Base-by-base conservation (phyloP, 2,797 vertebrate genomes). In the Artibeus lituratus region DNA sequence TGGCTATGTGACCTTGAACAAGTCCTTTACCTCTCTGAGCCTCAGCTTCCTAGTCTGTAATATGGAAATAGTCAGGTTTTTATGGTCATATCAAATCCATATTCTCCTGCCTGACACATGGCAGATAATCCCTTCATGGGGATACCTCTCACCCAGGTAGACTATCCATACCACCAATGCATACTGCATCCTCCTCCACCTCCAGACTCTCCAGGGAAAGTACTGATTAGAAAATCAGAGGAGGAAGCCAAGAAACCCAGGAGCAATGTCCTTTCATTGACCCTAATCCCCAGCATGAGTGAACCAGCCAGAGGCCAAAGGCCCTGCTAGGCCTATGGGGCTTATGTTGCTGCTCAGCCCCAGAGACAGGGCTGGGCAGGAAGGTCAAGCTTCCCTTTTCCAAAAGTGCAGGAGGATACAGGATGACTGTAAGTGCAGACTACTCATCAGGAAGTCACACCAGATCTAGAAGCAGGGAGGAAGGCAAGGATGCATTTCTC, bases 121-220 rank as follows among this genome's bases (percentile, higher is more conserved):
- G 85, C 0, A 0, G 12, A 67, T 35, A 2, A 26, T 21, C 80
- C 53, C 32, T 39, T 18, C 1, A 4, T 12, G 29, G 22, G 1
- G 11, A 10, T 21, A 7, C n/a, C 69, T 42, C 22, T 73, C 85
- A 22, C 80, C 51, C 53, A 1, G 12, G 26, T n/a, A 32, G 69
- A 8, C 10, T 21, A 5, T 74, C 57, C 65, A 2, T 2, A 1
- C 35, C 26, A n/a, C 55, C 39, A 19, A 7, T 11, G 10, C 35
- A 10, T 69, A 14, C 29, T 11, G 11, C 32, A 9, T 65, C 74
- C 15, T 39, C 39, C 35, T 26, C 47, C 21, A 57, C 47, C 51
- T n/a, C n/a, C 44, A 26, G 35, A 10, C 39, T 57, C 73, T 62
- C 72, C 12, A 12, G 73, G 37, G 59, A 73, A 87, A 35, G 18